Evolutionary conservation across 2,113 vertebrate genomes (phyloP).

Genomic region (Tupaia tana): DNA sequence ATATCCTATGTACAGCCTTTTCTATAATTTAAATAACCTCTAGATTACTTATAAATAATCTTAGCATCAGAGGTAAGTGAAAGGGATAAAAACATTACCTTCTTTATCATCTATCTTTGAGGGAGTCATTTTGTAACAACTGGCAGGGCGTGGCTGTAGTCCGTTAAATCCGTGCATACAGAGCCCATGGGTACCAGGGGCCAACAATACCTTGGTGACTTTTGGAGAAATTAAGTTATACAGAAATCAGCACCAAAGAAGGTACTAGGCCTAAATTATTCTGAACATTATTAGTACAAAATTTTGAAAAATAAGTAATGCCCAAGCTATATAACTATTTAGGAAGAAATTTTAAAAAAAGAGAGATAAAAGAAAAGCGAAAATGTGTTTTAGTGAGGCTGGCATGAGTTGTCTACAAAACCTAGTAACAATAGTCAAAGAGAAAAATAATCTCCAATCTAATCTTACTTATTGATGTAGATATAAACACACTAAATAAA

Average conservation of each 20-base stretch:
- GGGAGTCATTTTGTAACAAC: too few species aligned
- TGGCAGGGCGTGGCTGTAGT: too few species aligned
- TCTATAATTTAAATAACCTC: too few species aligned
- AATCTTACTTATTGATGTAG: conserved; percentile 30
- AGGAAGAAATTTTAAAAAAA: not conserved
- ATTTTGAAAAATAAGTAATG: conserved; percentile 22
- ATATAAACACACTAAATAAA: conserved; percentile 40
- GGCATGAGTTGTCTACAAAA: not conserved
- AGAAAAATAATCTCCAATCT: not conserved
- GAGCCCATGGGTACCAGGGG: too few species aligned
- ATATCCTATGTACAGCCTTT: too few species aligned
- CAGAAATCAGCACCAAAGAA: conserved; percentile 12
- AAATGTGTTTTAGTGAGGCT: not conserved
- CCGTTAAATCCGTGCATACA: too few species aligned
- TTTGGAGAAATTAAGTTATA: not conserved
- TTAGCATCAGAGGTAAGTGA: too few species aligned
- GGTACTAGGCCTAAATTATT: not conserved
- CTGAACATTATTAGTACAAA: conserved; percentile 33
- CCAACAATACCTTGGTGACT: not conserved
- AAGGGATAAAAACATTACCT: too few species aligned
- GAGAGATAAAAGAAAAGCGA: not conserved
- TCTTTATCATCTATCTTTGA: too few species aligned
- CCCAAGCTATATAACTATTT: not conserved
- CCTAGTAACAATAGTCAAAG: not conserved
- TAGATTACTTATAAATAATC: too few species aligned